Percentiles rank a stretch among this genome's conserved stretches.
Evolutionary conservation across 2,888 invertebrate species (phyloP).

Genomic region (Vandiemenella viatica): DNA sequence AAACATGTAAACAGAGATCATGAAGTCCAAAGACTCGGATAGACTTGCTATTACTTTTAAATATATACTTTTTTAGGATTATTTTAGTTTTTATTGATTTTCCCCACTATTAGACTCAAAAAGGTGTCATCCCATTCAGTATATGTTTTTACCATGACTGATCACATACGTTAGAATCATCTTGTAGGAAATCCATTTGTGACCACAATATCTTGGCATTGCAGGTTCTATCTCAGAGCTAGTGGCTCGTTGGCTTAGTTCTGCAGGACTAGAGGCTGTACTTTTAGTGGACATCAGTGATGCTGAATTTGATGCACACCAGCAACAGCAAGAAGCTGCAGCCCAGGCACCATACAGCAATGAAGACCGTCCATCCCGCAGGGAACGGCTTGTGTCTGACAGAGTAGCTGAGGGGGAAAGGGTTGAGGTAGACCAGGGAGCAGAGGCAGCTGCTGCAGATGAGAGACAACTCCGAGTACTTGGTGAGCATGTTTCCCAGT

Average conservation of each 20-base stretch:
- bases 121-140: no score
- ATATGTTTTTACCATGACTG: no score
- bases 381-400: neutral
- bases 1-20: no score
- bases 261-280: conserved; percentile 52
- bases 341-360: neutral
- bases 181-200: no score
- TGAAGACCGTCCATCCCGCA: neutral
- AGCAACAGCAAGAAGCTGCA: conserved; percentile 6
- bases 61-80: no score
- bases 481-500: conserved; percentile 2
- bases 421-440: conserved; percentile 4
- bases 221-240: conserved; percentile 75
- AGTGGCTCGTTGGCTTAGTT: conserved; percentile 72
- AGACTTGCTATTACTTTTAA: no score
- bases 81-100: no score
- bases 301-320: conserved; percentile 22
- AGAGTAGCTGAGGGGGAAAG: conserved; percentile 5
- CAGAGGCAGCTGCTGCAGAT: conserved; percentile 6
- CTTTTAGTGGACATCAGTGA: conserved; percentile 28
- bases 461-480: conserved; percentile 7
- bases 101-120: no score
- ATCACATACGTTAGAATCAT: no score
- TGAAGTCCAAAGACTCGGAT: no score
- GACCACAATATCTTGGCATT: no score